phyloP scores from a whole-genome alignment of 2,113 vertebrate species.

The Pipa parva region DNA sequence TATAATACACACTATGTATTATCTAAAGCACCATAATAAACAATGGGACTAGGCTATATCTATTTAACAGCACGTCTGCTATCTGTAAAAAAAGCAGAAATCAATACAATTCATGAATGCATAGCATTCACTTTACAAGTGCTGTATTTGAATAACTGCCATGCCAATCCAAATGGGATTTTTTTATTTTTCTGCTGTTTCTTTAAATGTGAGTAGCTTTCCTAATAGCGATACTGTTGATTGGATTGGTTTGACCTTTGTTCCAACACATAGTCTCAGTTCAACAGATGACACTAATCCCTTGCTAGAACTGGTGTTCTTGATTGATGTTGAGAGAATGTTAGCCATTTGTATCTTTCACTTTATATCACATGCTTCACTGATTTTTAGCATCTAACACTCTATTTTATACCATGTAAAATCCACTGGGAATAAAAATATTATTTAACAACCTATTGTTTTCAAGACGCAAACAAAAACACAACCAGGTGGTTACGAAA shows the following conservation, averaged over 20 bases:
- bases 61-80: no score
- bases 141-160: no score
- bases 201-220: background rate
- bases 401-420: background rate
- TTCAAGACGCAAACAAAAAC: background rate
- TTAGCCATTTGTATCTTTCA: constrained; percentile 36
- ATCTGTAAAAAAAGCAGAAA: no score
- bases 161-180: no score
- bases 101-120: no score
- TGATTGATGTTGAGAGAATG: constrained; percentile 20
- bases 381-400: constrained; percentile 2
- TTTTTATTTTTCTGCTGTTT: no score
- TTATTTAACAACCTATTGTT: constrained; percentile 22
- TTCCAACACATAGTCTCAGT: constrained; percentile 1
- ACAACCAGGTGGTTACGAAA: background rate
- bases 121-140: no score
- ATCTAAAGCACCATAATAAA: no score
- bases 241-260: background rate
- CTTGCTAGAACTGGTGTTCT: constrained; percentile 7
- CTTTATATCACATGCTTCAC: constrained; percentile 30
- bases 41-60: no score
- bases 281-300: constrained; percentile 11
- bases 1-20: no score
- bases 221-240: background rate
- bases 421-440: constrained; percentile 8